Evolutionary conservation across 1,140 invertebrate genomes (phyloP).

Genomic region (Eriocheir sinensis): DNA sequence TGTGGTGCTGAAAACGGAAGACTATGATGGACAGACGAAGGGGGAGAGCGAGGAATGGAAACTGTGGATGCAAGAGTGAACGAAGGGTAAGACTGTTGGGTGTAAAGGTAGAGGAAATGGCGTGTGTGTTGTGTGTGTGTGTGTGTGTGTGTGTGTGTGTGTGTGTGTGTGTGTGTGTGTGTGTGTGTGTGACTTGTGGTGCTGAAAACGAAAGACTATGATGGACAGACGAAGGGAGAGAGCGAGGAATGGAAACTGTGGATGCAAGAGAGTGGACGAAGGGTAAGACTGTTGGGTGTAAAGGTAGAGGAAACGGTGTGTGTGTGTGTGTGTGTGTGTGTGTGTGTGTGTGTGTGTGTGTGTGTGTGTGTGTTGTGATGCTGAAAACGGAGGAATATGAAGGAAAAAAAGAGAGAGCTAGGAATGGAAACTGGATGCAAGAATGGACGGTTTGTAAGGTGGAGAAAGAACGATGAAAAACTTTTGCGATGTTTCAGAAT

Average conservation of each 20-base stretch:
- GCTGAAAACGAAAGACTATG: not conserved
- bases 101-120: not conserved
- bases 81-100: too few species aligned
- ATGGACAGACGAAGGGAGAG: not conserved
- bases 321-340: slow-evolving; percentile 1
- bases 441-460: too few species aligned
- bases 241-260: not conserved
- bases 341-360: slow-evolving; percentile 14
- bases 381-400: too few species aligned
- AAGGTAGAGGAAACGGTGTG: not conserved
- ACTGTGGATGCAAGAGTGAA: too few species aligned
- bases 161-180: slow-evolving; percentile 23
- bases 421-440: too few species aligned
- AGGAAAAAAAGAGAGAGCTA: too few species aligned
- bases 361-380: too few species aligned
- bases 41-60: too few species aligned
- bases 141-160: slow-evolving; percentile 13
- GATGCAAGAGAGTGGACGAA: not conserved
- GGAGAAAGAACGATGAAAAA: too few species aligned
- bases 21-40: too few species aligned
- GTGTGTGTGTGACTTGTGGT: not conserved
- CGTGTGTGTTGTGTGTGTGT: not conserved
- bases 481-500: too few species aligned
- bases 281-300: not conserved
- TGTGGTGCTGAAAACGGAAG: too few species aligned